Base-by-base conservation (phyloP, 2,888 invertebrate genomes). In the Leptopilina myrica region DNA sequence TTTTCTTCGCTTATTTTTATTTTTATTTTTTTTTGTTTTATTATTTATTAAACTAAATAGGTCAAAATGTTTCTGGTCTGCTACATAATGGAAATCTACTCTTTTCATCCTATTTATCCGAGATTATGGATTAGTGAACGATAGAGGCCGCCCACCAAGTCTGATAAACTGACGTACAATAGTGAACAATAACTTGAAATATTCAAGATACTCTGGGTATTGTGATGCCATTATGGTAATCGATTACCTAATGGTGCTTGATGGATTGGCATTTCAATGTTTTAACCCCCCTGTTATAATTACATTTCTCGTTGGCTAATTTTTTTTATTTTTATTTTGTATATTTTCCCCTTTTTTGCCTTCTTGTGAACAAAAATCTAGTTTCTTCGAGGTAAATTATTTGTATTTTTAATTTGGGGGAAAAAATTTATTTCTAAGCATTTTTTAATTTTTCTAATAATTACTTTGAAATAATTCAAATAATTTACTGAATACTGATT, bases 191-290 rank as follows among this genome's bases (percentile, higher is more conserved):
- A 62, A 62, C n/a, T 62, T 53, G 69, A 49, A 69, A 69, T 73
- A 73, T 73, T 73, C 73, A 73, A 73, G 73, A 56, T 15, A 56
- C n/a, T 56, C n/a, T 49, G 26, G 12, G 4, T 26, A 73, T 40
- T 73, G 73, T 73, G 26, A 49, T 53, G 49, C 69, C 26, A 49
- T n/a, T 73, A 73, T 26, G 69, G 56, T 73, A 49, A 73, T 73
- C 69, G 53, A 73, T 73, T 73, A 33, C 56, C 43, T n/a, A n/a
- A 73, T 33, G 56, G n/a, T 56, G 69, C 53, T 64, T 73, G 73
- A 73, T 33, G 1, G 9, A 4, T 49, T 56, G 56, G 14, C 53
- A 56, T 26, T 64, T 64, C 26, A 33, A 64, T 33, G 40, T 64
- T 62, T 62, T 62, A 62, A 62, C 62, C 62, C 20, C 20, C 20